A percentile compares a stretch with the other conserved stretches of the same genome.
Conservation (phyloP, 2,888 invertebrate species). For the Dryobota labecula region DNA sequence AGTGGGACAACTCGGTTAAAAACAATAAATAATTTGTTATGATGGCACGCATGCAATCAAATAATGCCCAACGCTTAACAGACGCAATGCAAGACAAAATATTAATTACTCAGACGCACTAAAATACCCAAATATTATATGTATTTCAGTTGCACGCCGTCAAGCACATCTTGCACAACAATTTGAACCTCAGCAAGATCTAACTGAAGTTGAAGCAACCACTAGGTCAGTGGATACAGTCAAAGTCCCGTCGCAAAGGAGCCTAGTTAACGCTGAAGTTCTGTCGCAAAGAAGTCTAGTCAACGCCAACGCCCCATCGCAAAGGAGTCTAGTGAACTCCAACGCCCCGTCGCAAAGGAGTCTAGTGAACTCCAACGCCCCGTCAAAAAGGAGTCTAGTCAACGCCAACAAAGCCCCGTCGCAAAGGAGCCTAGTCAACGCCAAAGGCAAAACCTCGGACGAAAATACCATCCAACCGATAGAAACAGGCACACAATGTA, state of each 20-base stretch:
- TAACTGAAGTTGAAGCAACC: background rate
- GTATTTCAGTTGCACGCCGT: constrained; percentile 63
- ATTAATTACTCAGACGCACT: background rate
- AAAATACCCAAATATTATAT: background rate
- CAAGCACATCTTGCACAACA: constrained; percentile 38
- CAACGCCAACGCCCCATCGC: background rate
- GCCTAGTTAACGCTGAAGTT: background rate
- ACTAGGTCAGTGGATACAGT: constrained; percentile 14
- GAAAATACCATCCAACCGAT: constrained; percentile 5
- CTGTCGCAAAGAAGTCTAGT: background rate
- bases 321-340: background rate
- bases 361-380: too few species aligned
- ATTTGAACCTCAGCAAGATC: constrained; percentile 15
- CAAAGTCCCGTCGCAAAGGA: constrained; percentile 18
- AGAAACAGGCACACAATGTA: constrained; percentile 31
- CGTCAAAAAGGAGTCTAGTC: background rate
- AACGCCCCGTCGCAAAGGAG: constrained; percentile 34
- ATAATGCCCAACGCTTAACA: background rate
- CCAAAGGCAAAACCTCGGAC: constrained; percentile 4
- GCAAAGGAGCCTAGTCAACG: background rate
- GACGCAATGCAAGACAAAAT: background rate
- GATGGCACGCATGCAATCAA: background rate
- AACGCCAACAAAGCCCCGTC: background rate
- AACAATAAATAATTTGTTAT: background rate
- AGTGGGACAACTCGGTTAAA: too few species aligned